These are phyloP conservation scores for Monopterus albus DNA, from an alignment of 2,113 vertebrate genomes.

Conservation along the genomic window DNA sequence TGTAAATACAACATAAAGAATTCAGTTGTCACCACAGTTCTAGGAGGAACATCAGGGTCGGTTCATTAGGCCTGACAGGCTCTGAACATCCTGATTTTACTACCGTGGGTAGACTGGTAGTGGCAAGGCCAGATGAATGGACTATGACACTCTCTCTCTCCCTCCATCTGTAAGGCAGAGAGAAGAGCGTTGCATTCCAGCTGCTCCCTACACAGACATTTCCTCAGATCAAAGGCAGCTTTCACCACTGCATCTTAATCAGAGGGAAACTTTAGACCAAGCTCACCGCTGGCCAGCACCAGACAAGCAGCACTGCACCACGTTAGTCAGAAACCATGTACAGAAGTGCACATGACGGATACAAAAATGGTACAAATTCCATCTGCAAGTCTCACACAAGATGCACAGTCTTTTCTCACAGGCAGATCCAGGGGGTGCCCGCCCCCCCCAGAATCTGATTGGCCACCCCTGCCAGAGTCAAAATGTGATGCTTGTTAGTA, in stretches of 20 bases:
- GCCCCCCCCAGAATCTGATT: too few species aligned
- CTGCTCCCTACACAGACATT: slow-evolving; percentile 78
- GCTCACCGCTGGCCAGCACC: slow-evolving; percentile 70
- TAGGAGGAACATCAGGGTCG: background rate
- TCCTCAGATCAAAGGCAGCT: slow-evolving; percentile 83
- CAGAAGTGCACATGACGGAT: slow-evolving; percentile 38
- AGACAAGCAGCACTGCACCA: slow-evolving; percentile 58
- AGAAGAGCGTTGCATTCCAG: slow-evolving; percentile 72
- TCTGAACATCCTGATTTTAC: background rate
- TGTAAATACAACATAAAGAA: slow-evolving; percentile 23
- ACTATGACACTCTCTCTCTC: slow-evolving; percentile 70
- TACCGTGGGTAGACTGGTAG: slow-evolving; percentile 42
- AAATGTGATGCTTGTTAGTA: too few species aligned
- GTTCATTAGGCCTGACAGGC: slow-evolving; percentile 17
- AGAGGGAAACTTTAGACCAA: slow-evolving; percentile 72
- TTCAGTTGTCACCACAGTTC: background rate
- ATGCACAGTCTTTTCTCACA: background rate
- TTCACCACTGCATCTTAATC: slow-evolving; percentile 80
- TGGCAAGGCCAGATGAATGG: slow-evolving; percentile 69
- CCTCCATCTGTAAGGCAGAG: slow-evolving; percentile 67
- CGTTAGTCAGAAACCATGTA: slow-evolving; percentile 32
- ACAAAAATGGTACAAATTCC: slow-evolving; percentile 33
- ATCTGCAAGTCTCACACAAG: slow-evolving; percentile 12
- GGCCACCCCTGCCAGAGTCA: too few species aligned
- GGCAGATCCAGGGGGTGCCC: too few species aligned